Evolutionary conservation across 2,797 vertebrate species (phyloP), one percentile per base, ranked within the genome.

Genomic region (Spea hammondii): DNA sequence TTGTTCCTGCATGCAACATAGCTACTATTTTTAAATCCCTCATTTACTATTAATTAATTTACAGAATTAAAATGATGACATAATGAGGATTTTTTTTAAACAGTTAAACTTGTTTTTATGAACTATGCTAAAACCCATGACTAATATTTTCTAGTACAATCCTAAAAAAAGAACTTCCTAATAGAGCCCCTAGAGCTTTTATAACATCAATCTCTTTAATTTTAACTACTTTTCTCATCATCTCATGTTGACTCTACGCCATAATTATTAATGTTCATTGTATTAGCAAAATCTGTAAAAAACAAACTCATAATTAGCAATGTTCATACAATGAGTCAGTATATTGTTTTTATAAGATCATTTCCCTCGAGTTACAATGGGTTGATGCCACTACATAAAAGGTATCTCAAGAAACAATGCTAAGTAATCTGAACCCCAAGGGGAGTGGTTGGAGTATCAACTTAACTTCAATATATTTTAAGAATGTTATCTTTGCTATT

Each of bases 301-400:
- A 57, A 62, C 72, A 77, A 49, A 54, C 65, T 82, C 57, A 54
- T 62, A 73, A 73, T 62, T 68, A 82, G 65, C 48, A 17, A 77
- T 68, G 44, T 32, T 82, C 46, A 55, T 69, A 72, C 48, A 73
- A 69, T 82, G 79, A 82, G 75, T 77, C 70, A 82, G 70, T 69
- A 65, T 11, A 77, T 82, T 82, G 75, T 82, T 72, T 82, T 69
- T 17, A 72, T 62, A 59, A 12, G 44, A 54, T 82, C 65, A 77
- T 82, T 82, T 82, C 75, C 79, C 76, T 82, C 44, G 69, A 49
- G 47, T 72, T 54, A 81, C 79, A 81, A 77, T 82, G 50, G 70
- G 14, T 48, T 72, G 65, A 82, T 77, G 79, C 59, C 46, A 77
- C 69, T 62, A 44, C 51, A 66, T 54, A 60, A 68, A 70, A 72